These are phyloP conservation scores for Trimorus sp. DNA, from an alignment of 2,888 invertebrate genomes.

Conservation along the genomic window DNA sequence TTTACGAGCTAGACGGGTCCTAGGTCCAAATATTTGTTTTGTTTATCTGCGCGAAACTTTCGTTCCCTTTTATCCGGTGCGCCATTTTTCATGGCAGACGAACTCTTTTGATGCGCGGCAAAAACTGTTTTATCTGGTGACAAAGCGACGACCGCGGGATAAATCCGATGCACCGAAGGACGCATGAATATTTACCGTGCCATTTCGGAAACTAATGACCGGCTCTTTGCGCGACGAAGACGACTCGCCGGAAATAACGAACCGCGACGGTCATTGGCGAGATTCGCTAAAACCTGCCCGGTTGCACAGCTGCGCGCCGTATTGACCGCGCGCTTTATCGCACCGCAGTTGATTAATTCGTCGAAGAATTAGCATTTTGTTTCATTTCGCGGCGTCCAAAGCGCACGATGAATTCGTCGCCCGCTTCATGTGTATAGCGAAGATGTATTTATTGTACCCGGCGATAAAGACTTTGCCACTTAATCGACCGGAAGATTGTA, in stretches of 20 bases:
- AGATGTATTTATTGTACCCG: slow-evolving; percentile 37
- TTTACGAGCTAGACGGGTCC: too few species aligned
- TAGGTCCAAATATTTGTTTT: slow-evolving; percentile 34
- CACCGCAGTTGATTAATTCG: slow-evolving; percentile 78
- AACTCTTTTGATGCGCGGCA: slow-evolving; percentile 57
- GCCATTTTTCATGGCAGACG: slow-evolving; percentile 60
- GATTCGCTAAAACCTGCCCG: slow-evolving; percentile 73
- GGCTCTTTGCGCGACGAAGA: slow-evolving; percentile 32
- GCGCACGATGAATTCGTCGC: slow-evolving; percentile 57
- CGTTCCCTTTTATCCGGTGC: slow-evolving; percentile 51
- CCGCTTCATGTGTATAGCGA: slow-evolving; percentile 39
- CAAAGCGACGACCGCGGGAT: slow-evolving; percentile 57
- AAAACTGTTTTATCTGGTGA: slow-evolving; percentile 62
- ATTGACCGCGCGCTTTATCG: slow-evolving; percentile 71
- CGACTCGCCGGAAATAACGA: slow-evolving; percentile 46
- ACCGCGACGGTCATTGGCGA: slow-evolving; percentile 66
- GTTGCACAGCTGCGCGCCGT: slow-evolving; percentile 62
- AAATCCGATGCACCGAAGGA: slow-evolving; percentile 54
- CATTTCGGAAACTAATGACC: slow-evolving; percentile 58
- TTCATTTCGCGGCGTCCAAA: slow-evolving; percentile 75
- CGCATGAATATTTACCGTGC: slow-evolving; percentile 62
- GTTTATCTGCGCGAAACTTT: slow-evolving; percentile 53
- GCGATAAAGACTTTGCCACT: slow-evolving; percentile 54
- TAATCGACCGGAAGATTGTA: slow-evolving; percentile 61
- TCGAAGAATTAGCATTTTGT: slow-evolving; percentile 79